These are phyloP conservation scores for Toxostoma redivivum DNA, from an alignment of 2,113 vertebrate species.

Conservation along the genomic window DNA sequence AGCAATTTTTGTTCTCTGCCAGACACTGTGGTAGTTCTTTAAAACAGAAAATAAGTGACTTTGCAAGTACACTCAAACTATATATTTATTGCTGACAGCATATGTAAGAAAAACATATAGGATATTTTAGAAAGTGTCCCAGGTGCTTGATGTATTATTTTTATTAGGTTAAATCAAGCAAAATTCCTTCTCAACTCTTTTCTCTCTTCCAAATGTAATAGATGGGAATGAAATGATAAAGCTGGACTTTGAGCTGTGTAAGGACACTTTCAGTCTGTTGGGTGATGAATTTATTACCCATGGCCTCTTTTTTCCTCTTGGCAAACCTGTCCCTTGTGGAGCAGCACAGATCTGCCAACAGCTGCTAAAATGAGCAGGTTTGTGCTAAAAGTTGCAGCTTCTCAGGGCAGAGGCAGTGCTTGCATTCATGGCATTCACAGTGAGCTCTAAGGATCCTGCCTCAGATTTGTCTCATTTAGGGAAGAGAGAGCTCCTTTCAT, in stretches of 20 bases:
- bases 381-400: fast-evolving
- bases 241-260: background rate
- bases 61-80: background rate
- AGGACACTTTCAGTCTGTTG: background rate
- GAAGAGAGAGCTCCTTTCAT: background rate
- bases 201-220: background rate
- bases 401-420: background rate
- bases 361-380: background rate
- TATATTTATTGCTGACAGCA: background rate
- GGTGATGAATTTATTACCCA: background rate
- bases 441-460: background rate
- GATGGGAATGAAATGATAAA: background rate
- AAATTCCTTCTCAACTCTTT: background rate
- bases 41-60: background rate
- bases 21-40: background rate
- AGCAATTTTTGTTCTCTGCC: background rate
- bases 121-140: background rate
- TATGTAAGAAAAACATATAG: background rate
- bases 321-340: background rate
- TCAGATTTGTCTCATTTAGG: background rate
- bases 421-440: background rate
- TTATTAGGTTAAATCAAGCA: background rate
- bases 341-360: background rate
- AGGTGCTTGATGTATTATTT: background rate
- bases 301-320: background rate